Conservation (phyloP, 2,797 vertebrate species). For the Meda fulgida region DNA sequence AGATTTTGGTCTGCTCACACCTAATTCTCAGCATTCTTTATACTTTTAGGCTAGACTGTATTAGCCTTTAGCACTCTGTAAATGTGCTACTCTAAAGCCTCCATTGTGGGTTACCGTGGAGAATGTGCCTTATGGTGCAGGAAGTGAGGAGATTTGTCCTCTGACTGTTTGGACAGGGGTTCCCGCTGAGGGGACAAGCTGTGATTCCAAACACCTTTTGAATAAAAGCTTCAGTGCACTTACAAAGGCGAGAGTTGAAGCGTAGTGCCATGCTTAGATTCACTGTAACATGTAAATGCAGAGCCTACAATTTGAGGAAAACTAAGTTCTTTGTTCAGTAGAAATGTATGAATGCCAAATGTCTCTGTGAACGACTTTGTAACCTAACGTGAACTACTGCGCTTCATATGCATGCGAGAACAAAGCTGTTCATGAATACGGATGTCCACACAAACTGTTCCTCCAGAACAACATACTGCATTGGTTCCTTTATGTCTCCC, state of each 20-base stretch:
- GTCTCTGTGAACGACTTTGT: background rate
- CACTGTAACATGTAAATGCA: conserved; percentile 36
- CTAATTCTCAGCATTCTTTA: background rate
- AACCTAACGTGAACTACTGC: background rate
- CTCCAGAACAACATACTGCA: background rate
- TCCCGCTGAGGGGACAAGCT: conserved; percentile 39
- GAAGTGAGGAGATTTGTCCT: conserved; percentile 46
- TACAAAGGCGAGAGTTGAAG: conserved; percentile 24
- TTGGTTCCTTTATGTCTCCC: background rate
- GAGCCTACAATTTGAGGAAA: conserved; percentile 31
- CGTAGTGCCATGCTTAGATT: conserved; percentile 7
- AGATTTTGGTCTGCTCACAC: background rate
- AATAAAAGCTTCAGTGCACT: conserved; percentile 9
- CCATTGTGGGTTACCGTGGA: conserved; percentile 55
- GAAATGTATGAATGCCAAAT: conserved; percentile 2
- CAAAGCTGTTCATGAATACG: background rate
- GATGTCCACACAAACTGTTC: background rate
- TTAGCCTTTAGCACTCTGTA: conserved; percentile 28
- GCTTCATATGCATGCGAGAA: background rate
- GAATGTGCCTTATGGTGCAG: conserved; percentile 29
- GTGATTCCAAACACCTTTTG: conserved; percentile 33
- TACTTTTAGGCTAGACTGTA: background rate
- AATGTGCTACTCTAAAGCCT: conserved; percentile 22
- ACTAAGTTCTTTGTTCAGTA: conserved; percentile 17
- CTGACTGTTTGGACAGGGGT: conserved; percentile 42